Evolutionary conservation across 2,797 vertebrate species (phyloP).

Genomic region (Aeoliscus strigatus): DNA sequence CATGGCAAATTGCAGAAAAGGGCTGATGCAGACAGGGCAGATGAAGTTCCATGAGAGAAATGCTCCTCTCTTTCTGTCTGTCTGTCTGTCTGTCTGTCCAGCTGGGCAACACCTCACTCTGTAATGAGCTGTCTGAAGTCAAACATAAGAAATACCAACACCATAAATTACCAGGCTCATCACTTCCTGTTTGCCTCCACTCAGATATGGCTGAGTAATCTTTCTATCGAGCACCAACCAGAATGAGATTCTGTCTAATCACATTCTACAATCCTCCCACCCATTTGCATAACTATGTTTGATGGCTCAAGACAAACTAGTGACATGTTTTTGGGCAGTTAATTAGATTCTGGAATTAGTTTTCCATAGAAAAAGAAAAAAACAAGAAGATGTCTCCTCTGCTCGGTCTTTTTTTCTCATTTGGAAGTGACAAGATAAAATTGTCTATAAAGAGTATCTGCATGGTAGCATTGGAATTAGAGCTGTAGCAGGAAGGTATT

Average conservation of each 20-base stretch:
- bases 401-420: constrained; percentile 46
- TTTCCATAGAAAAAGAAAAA: constrained; percentile 31
- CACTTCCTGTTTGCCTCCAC: constrained; percentile 51
- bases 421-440: constrained; percentile 63
- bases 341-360: constrained; percentile 67
- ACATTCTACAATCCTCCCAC: constrained; percentile 25
- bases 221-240: constrained; percentile 54
- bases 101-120: constrained; percentile 43
- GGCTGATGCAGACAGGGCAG: constrained; percentile 55
- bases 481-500: constrained; percentile 47
- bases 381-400: constrained; percentile 28
- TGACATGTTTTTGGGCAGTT: constrained; percentile 59
- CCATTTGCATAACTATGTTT: constrained; percentile 59
- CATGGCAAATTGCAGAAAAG: constrained; percentile 44
- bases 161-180: constrained; percentile 65
- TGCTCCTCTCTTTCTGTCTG: too few species aligned
- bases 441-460: constrained; percentile 59
- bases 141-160: constrained; percentile 62
- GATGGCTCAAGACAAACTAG: constrained; percentile 50
- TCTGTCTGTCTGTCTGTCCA: constrained; percentile 49
- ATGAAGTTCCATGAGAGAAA: constrained; percentile 46
- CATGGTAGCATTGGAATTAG: constrained; percentile 39
- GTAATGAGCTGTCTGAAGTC: constrained; percentile 69
- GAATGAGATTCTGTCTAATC: constrained; percentile 65
- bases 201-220: constrained; percentile 57